Evolutionary conservation across 2,888 invertebrate species (phyloP), one percentile per base, ranked within the genome.

Genomic region (Sinelater perroti): DNA sequence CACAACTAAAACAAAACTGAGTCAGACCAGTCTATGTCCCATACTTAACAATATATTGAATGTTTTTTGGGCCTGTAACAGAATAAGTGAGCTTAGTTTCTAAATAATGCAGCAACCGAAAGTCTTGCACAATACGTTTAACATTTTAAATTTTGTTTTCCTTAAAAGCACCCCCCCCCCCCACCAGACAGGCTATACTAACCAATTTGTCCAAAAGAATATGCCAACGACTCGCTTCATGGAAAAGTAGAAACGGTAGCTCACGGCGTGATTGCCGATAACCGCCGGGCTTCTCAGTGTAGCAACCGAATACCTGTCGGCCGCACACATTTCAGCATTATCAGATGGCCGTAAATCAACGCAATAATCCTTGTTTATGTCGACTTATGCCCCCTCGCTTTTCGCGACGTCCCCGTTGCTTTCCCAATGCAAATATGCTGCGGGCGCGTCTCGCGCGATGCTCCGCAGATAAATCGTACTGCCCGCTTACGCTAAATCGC

Each of bases 361-460:
- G 35, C 33, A 44, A 24, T 47, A 47, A 47, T 47, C 47, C 47
- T 47, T 47, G 35, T 47, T 47, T 47, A 35, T 47, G 47, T 47
- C 24, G 13, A 35, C 14, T 47, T 47, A 47, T 33, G 31, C 33
- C 18, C 10, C 24, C 14, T 47, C 13, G 47, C n/a, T 31, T 33
- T 47, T 47, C 47, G 21, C 20, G 47, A 47, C 21, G 18, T 33
- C 47, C 21, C 16, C 33, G 11, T 47, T 47, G 31, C 44, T 30
- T 44, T 17, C 18, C 11, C 44, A 44, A 30, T 44, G 44, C 26
- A 44, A 28, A 44, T 30, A 44, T 44, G 17, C 44, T 18, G 7
- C 18, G 24, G 44, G n/a, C 7, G 6, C 17, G n/a, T 44, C 16
- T 44, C 30, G 17, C 10, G n/a, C 11, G 44, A 30, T 44, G 11